Evolutionary conservation across 1,140 invertebrate genomes (phyloP), one percentile per base, ranked within the genome.

Genomic region (Aphaenogaster floridana): DNA sequence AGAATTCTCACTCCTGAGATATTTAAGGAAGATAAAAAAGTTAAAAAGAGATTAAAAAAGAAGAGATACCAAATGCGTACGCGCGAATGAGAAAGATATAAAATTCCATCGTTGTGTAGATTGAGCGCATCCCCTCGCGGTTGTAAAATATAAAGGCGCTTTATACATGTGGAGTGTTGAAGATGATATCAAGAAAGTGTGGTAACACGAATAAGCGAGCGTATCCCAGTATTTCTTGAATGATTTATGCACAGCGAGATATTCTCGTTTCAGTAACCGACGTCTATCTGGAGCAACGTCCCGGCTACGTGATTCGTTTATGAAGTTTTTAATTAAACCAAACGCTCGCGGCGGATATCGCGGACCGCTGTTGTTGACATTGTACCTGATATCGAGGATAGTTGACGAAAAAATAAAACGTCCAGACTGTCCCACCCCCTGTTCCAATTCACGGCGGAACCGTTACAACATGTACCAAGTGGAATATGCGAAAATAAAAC

Each of bases 271-370:
- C 66, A 21, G 45, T 66, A 50, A 50, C 17, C 69, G 45, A 50
- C 54, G 54, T 34, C 8, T 76, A 76, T 76, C 54, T 63, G 52
- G n/a, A 84, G 57, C 54, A 61, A 83, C 68, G 68, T 34, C 39
- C 52, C 34, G 17, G n/a, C 79, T 63, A 76, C 54, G 80, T 84
- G 84, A 34, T 88, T 83, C 84, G 59, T 83, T 61, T 79, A 86
- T 45, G 36, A 57, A 63, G 83, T 74, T 83, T 86, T 90, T 90
- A 90, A 90, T 90, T 90, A 90, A 90, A 90, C 86, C 17, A 89
- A 89, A 87, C 79, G 74, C 87, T 76, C 59, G 72, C 45, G 57
- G 59, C 72, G 66, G n/a, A 72, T 69, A 64, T 50, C 72, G 39
- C 17, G 17, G 28, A 34, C 52, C n/a, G 69, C 45, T 52, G 74